Evolutionary conservation across 2,797 vertebrate species (phyloP).

Genomic region (Lepilemur septentrionalis): DNA sequence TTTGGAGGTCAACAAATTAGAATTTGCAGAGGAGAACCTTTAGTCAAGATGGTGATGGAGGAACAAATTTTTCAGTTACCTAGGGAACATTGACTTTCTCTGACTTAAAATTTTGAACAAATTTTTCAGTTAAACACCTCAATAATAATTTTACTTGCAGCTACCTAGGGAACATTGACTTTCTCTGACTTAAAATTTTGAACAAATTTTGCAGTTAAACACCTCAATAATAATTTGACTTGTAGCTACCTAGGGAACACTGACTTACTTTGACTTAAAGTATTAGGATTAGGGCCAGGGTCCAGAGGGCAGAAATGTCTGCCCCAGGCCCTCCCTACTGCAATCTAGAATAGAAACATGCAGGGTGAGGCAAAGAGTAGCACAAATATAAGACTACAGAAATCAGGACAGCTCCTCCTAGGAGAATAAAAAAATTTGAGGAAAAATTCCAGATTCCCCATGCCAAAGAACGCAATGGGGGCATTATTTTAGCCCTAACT

Average conservation of each 20-base stretch:
- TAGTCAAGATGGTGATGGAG: not conserved
- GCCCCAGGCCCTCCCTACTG: not conserved
- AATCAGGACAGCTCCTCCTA: not conserved
- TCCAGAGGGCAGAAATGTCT: not conserved
- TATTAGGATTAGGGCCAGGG: not conserved
- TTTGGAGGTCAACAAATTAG: not conserved
- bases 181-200: conserved; percentile 1
- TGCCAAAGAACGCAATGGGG: conserved; percentile 13
- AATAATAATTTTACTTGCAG: conserved; percentile 15
- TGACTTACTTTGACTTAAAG: conserved; percentile 26
- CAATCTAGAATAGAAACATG: conserved; percentile 29
- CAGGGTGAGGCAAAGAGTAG: not conserved
- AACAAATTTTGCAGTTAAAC: conserved; percentile 7
- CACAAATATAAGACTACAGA: not conserved
- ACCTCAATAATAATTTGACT: conserved; percentile 22
- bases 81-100: not conserved
- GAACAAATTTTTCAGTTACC: conserved; percentile 36
- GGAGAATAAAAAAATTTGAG: not conserved
- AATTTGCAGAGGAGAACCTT: conserved; percentile 38
- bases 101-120: not conserved
- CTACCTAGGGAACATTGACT: not conserved
- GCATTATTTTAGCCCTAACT: conserved; percentile 35
- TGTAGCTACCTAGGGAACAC: not conserved
- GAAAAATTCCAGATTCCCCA: conserved; percentile 36
- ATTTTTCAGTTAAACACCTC: conserved; percentile 29